Evolutionary conservation across 2,888 invertebrate species (phyloP), one percentile per base, ranked within the genome.

Genomic region (Drosophila nr. perissopoda): DNA sequence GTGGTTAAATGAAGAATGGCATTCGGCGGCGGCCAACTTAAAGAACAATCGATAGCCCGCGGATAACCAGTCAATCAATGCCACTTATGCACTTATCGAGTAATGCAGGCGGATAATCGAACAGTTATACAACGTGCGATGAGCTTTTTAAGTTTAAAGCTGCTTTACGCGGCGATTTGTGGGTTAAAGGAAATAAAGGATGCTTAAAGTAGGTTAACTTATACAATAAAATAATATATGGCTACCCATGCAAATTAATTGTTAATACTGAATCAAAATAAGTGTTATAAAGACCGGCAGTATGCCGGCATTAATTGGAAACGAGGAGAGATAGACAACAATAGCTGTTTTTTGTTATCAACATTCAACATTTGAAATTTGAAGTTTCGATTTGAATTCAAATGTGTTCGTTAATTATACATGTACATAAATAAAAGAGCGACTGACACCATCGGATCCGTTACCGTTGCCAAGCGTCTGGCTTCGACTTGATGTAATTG

Each of bases 391-490:
- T 31, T 5, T 31, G 29, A 56, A 42, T 38, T 11, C 34, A 13
- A 25, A 40, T 48, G 21, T 40, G 6, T 53, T 18, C n/a, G 25
- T 51, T 18, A 40, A 16, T 58, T 40, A 45, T 36, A 29, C 18
- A 57, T 53, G 52, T 38, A 52, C 21, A 69, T 57, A 27, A 10
- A 10, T 49, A 51, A 21, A 51, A 13, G 18, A 11, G 1, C 10
- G 25, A 42, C 49, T 54, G 75, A 62, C 45, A 59, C 49, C 40
- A 52, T 29, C 54, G 27, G 7, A 8, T 27, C 21, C 11, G 11
- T 34, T 34, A 25, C 25, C 5, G 48, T 54, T 56, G 77, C 8
- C 45, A 72, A 66, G 73, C 57, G 61, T 33, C 45, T 76, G 21
- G 21, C 21, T 13, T 45, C 13, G 13, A 45, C 45, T 45, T 45